Evolutionary conservation across 2,888 invertebrate species (phyloP), one percentile per base, ranked within the genome.

Genomic region (Hetaerina titia): DNA sequence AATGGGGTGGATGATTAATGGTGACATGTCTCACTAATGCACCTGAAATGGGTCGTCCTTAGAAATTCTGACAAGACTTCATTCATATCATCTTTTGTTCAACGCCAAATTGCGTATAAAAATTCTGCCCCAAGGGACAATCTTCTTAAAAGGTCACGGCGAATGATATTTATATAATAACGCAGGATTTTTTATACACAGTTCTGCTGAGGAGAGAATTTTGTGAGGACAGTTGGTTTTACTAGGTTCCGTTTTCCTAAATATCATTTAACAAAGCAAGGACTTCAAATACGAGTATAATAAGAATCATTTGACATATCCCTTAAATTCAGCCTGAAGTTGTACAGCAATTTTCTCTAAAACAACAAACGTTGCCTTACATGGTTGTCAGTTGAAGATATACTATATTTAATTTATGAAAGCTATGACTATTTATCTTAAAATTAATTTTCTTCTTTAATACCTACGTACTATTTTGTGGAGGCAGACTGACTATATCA

Each of bases 11-110:
- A 15, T 25, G 69, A 69, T 69, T 69, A 81, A 31, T 81, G 31
- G 31, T 81, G 81, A 81, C 31, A 81, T 7, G 31, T 81, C 81
- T 81, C 81, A 31, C 81, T 31, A 81, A 81, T 31, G 81, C 31
- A 81, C 31, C 81, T 22, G 31, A 81, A 81, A 81, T 13, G 31
- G 31, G 31, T 31, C 15, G 81, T 13, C 25, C 81, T 31, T 25
- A 81, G 81, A 31, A 81, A 81, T 69, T n/a, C 81, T 81, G 81
- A 81, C 81, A 81, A 81, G 81, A 25, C 2, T 81, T 81, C 31
- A 81, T 81, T 81, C 31, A 13, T 81, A 31, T 31, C 81, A 13
- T 81, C 81, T 31, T 31, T 81, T 31, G n/a, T 81, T 8, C 13
- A 2, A 81, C 13, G n/a, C 22, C 13, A 31, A 13, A 7, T 81